Evolutionary conservation across 2,113 vertebrate species (phyloP).

Genomic region (Natator depressus): DNA sequence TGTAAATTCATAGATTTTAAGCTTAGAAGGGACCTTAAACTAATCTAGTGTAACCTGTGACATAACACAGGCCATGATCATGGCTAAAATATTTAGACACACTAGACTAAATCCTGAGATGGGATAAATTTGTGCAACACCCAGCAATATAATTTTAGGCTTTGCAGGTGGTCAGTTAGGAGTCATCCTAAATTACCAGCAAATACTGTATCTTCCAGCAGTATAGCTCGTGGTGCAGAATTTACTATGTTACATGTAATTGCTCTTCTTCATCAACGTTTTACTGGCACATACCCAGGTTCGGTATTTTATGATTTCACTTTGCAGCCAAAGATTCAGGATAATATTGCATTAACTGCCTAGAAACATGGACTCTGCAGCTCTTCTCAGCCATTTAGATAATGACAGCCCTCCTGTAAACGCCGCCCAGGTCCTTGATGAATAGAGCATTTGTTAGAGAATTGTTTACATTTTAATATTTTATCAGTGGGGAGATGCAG

Average conservation of each 20-base stretch:
- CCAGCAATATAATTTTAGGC: background rate
- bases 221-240: background rate
- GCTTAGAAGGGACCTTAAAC: background rate
- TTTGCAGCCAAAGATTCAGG: background rate
- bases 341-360: background rate
- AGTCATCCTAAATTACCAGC: constrained; percentile 48
- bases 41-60: background rate
- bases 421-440: background rate
- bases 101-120: background rate
- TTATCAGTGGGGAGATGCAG: background rate
- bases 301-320: background rate
- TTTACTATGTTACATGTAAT: background rate
- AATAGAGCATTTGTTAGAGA: background rate
- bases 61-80: constrained; percentile 2
- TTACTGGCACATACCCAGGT: background rate
- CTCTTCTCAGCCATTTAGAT: background rate
- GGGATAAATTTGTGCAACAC: background rate
- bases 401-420: background rate
- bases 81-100: background rate
- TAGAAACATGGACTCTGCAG: background rate
- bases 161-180: background rate
- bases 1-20: background rate
- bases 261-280: background rate
- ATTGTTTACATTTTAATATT: background rate
- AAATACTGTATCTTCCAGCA: background rate